These are phyloP conservation scores for Panopea generosa DNA, from an alignment of 2,888 invertebrate genomes.

Conservation along the genomic window DNA sequence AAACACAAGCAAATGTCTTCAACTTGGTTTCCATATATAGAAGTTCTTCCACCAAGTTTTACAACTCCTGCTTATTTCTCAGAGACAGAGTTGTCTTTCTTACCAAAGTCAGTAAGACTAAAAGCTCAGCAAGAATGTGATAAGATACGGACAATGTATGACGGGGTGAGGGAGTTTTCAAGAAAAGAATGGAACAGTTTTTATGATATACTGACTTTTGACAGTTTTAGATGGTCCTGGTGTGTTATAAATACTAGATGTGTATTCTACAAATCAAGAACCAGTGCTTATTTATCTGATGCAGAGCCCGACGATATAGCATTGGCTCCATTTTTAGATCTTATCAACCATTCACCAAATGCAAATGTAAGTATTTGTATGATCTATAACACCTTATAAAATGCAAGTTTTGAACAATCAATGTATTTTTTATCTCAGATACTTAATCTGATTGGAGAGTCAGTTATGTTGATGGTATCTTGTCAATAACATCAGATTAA, in stretches of 20 bases:
- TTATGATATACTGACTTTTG: slow-evolving; percentile 82
- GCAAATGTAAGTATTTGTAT: slow-evolving; percentile 80
- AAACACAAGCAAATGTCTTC: slow-evolving; percentile 86
- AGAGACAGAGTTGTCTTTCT: slow-evolving; percentile 63
- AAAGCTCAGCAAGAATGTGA: slow-evolving; percentile 52
- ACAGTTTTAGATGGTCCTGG: slow-evolving; percentile 92
- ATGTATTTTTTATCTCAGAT: too few relatives aligned
- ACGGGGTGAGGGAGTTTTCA: slow-evolving; percentile 38
- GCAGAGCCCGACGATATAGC: slow-evolving; percentile 87
- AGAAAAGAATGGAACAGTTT: slow-evolving; percentile 42
- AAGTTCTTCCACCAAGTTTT: slow-evolving; percentile 76
- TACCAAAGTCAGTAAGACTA: slow-evolving; percentile 64
- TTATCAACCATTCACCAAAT: slow-evolving; percentile 92
- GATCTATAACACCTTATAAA: too few relatives aligned
- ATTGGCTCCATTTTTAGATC: slow-evolving; percentile 94
- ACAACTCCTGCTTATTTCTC: slow-evolving; percentile 85
- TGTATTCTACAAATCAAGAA: slow-evolving; percentile 89
- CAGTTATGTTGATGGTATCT: too few relatives aligned
- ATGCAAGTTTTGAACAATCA: too few relatives aligned
- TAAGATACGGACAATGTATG: slow-evolving; percentile 50
- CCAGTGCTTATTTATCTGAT: slow-evolving; percentile 84
- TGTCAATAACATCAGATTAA: too few relatives aligned
- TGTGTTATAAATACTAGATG: slow-evolving; percentile 94
- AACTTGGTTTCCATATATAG: slow-evolving; percentile 80
- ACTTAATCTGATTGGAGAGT: too few relatives aligned